A percentile compares a stretch with the other conserved stretches of the same genome.
These are phyloP conservation scores for Polyodon spathula DNA, from an alignment of 2,113 vertebrate genomes.

Conservation along the genomic window DNA sequence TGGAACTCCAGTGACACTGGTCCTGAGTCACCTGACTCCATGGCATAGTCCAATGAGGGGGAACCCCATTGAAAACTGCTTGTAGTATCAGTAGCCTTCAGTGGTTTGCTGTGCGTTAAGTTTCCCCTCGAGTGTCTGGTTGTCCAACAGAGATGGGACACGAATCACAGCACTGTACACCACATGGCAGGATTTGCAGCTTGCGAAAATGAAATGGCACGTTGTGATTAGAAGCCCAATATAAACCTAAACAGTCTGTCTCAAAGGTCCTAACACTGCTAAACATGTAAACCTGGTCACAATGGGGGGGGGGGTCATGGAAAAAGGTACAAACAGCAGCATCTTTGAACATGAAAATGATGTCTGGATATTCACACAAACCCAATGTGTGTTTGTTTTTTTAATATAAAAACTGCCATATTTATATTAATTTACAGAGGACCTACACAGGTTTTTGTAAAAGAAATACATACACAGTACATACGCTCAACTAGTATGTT, in stretches of 20 bases:
- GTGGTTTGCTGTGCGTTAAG: too few species aligned
- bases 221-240: conserved; percentile 9
- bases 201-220: neutral
- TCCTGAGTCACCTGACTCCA: too few species aligned
- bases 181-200: conserved; percentile 31
- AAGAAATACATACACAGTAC: conserved; percentile 86
- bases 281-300: conserved; percentile 61
- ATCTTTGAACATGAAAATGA: conserved; percentile 72
- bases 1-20: too few species aligned
- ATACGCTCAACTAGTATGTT: conserved; percentile 78
- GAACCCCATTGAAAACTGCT: too few species aligned
- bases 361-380: conserved; percentile 76
- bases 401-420: conserved; percentile 74
- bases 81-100: too few species aligned
- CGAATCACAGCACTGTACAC: conserved; percentile 16
- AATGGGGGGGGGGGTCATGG: conserved; percentile 63
- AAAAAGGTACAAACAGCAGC: conserved; percentile 73
- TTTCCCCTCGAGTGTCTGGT: too few species aligned
- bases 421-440: conserved; percentile 94
- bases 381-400: conserved; percentile 62
- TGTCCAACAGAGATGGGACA: conserved; percentile 26
- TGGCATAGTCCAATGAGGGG: too few species aligned
- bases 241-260: conserved; percentile 14
- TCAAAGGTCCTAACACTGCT: conserved; percentile 53
- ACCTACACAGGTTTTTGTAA: conserved; percentile 60